Evolutionary conservation across 2,797 vertebrate species (phyloP).

Genomic region (Spinibarbus caldwelli): DNA sequence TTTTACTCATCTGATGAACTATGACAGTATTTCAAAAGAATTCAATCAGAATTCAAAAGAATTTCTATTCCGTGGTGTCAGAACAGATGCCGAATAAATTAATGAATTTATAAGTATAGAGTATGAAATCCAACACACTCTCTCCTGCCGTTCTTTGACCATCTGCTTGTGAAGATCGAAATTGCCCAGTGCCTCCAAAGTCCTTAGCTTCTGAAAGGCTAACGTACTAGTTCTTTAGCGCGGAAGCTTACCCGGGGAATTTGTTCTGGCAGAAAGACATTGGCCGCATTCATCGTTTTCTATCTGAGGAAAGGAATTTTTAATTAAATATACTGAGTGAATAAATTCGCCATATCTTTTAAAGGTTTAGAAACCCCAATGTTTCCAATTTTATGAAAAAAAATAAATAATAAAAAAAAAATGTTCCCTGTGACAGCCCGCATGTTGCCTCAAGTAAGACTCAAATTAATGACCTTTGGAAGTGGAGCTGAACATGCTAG

Average conservation of each 20-base stretch:
- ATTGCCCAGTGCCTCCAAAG: constrained; percentile 39
- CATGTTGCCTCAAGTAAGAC: constrained; percentile 9
- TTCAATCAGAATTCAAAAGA: background rate
- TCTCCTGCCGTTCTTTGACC: constrained; percentile 37
- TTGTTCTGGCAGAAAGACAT: background rate
- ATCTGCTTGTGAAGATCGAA: constrained; percentile 25
- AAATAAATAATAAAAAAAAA: background rate
- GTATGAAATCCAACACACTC: constrained; percentile 13
- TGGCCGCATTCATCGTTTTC: background rate
- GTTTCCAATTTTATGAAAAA: background rate
- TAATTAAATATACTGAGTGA: background rate
- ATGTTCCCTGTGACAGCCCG: background rate
- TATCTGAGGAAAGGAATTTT: constrained; percentile 8
- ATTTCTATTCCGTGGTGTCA: background rate
- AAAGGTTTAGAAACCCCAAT: background rate
- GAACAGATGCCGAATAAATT: constrained; percentile 30
- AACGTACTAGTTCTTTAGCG: background rate
- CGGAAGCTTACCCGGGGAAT: background rate
- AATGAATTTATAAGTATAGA: background rate
- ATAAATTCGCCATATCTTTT: background rate
- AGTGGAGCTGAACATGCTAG: constrained; percentile 32
- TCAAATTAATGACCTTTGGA: constrained; percentile 45
- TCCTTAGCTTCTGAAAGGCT: constrained; percentile 44
- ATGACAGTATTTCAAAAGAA: background rate
- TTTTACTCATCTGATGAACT: background rate